phyloP scores from a whole-genome alignment of 1,140 invertebrate genomes.

The Pseudomyrmex gracilis region DNA sequence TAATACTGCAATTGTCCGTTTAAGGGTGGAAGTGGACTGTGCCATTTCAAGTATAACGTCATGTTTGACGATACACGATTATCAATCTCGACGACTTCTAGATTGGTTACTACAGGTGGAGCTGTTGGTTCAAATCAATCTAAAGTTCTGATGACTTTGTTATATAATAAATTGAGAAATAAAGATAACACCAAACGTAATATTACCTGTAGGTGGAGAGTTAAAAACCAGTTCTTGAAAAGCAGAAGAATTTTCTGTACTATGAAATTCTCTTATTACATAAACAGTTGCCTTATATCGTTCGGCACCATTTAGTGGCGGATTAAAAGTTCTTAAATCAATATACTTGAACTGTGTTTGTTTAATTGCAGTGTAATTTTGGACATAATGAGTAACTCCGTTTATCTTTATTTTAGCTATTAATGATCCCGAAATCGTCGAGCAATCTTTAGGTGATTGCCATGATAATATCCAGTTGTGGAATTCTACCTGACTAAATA shows the following conservation, averaged over 20 bases:
- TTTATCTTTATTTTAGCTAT: constrained; percentile 47
- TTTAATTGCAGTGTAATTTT: neutral
- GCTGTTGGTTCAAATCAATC: constrained; percentile 34
- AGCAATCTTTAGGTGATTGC: constrained; percentile 61
- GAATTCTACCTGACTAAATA: constrained; percentile 36
- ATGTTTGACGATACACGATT: too few species aligned
- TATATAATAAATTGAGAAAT: neutral
- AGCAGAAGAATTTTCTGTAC: constrained; percentile 40
- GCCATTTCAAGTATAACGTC: constrained; percentile 65
- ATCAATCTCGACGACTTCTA: constrained; percentile 65
- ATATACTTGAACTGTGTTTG: neutral
- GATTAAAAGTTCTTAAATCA: neutral
- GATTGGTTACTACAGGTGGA: constrained; percentile 60
- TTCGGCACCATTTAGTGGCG: constrained; percentile 53
- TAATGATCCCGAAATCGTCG: constrained; percentile 57
- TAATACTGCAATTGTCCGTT: constrained; percentile 64
- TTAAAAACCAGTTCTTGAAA: constrained; percentile 38
- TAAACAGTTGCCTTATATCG: constrained; percentile 58
- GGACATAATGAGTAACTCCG: constrained; percentile 54
- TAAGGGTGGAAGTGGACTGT: constrained; percentile 56
- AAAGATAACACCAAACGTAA: neutral
- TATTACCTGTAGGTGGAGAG: constrained; percentile 61
- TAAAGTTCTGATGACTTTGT: neutral
- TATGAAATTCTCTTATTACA: constrained; percentile 15
- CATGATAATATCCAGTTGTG: constrained; percentile 50